Evolutionary conservation across 1,140 invertebrate species (phyloP).

Genomic region (Nephotettix cincticeps): DNA sequence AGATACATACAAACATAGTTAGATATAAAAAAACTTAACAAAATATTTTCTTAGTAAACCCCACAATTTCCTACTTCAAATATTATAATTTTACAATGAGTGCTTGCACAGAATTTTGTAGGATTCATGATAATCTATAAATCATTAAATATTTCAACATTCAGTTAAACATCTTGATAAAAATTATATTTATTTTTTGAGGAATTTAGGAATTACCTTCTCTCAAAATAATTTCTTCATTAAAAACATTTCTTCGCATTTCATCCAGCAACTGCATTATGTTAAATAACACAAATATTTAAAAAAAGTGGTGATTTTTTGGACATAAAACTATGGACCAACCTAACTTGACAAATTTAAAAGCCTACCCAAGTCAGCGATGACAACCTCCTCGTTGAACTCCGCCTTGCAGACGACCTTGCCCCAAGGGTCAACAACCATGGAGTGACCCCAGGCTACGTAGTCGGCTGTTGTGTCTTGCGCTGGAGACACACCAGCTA

Average conservation of each 20-base stretch:
- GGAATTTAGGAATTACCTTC: neutral
- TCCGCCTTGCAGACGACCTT: constrained; percentile 69
- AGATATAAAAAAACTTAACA: constrained; percentile 6
- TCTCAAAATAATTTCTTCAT: neutral
- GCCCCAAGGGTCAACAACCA: constrained; percentile 86
- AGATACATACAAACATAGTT: constrained; percentile 32
- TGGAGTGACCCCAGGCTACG: constrained; percentile 87
- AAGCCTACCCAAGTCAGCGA: constrained; percentile 69
- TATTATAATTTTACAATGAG: neutral
- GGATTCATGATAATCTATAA: neutral
- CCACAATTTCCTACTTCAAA: neutral
- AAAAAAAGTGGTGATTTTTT: too few relatives aligned
- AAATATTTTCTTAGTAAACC: neutral
- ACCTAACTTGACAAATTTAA: neutral
- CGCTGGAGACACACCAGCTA: constrained; percentile 75
- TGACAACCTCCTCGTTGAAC: constrained; percentile 67
- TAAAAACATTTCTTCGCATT: neutral
- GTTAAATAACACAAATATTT: neutral
- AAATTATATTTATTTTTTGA: neutral
- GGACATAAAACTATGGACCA: neutral
- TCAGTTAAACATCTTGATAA: constrained; percentile 16
- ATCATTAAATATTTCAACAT: neutral
- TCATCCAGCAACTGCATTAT: neutral
- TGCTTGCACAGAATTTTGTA: neutral
- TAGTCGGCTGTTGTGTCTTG: constrained; percentile 70